A percentile compares a stretch with the other conserved stretches of the same genome.
Conservation (phyloP, 2,113 vertebrate genomes). For the Brachyistius frenatus region DNA sequence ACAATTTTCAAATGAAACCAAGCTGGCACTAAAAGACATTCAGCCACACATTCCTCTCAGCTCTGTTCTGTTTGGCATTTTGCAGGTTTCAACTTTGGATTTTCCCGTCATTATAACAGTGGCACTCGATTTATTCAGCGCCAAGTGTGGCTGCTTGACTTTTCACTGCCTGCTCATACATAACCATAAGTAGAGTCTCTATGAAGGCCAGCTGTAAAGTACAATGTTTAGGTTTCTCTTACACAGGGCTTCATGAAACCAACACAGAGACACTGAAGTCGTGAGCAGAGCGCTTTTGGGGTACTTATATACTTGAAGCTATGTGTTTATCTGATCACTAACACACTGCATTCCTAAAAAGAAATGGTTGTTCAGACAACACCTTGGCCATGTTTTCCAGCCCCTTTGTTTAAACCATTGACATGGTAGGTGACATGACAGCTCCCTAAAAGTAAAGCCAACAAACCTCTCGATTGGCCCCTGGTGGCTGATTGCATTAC, state of each 20-base stretch:
- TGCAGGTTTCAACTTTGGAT: conserved; percentile 51
- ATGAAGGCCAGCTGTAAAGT: conserved; percentile 30
- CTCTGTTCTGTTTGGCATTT: conserved; percentile 48
- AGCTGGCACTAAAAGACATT: conserved; percentile 49
- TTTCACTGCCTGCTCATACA: conserved; percentile 31
- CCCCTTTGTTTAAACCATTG: background rate
- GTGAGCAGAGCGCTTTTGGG: background rate
- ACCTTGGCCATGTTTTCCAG: background rate
- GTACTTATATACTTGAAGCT: background rate
- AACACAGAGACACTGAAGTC: background rate
- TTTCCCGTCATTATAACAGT: conserved; percentile 54
- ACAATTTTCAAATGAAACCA: conserved; percentile 57
- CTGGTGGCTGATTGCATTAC: no score
- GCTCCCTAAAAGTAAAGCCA: no score
- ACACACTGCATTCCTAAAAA: no score
- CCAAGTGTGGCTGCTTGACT: conserved; percentile 49
- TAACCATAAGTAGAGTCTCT: conserved; percentile 29
- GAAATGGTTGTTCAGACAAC: background rate
- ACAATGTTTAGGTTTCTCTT: conserved; percentile 20
- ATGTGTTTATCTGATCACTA: background rate
- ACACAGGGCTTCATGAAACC: background rate
- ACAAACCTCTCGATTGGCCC: no score
- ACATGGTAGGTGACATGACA: background rate
- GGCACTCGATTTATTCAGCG: conserved; percentile 48
- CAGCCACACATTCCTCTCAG: conserved; percentile 46